phyloP scores from a whole-genome alignment of 2,113 vertebrate genomes.

The Axis porcinus region DNA sequence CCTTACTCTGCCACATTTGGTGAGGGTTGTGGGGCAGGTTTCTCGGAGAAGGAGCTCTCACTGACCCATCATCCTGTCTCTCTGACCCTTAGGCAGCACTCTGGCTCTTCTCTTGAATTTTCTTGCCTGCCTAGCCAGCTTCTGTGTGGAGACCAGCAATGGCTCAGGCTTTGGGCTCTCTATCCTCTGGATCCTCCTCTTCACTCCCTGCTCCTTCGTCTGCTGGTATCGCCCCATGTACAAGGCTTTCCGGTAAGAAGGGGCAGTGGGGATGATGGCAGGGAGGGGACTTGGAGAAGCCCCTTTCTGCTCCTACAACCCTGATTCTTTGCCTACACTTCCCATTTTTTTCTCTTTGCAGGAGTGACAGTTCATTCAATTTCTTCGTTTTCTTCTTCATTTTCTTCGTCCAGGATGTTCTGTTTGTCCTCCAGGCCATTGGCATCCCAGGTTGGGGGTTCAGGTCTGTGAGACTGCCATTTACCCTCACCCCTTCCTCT shows the following conservation, averaged over 20 bases:
- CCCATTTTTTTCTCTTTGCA: conserved; percentile 63
- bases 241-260: conserved; percentile 93
- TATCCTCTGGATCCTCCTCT: conserved; percentile 94
- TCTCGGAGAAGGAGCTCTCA: rapidly evolving
- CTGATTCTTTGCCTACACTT: not conserved
- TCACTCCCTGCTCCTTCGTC: conserved; percentile 94
- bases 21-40: not conserved
- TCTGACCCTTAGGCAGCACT: conserved; percentile 81
- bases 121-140: conserved; percentile 88
- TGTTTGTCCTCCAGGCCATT: conserved; percentile 92
- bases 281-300: not conserved
- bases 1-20: not conserved
- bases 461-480: conserved; percentile 81
- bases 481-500: not conserved
- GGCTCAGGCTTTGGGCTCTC: conserved; percentile 92
- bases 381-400: conserved; percentile 98
- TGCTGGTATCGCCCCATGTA: conserved; percentile 98
- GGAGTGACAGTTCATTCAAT: conserved; percentile 99
- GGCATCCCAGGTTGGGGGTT: conserved; percentile 96
- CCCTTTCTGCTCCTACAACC: not conserved
- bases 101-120: conserved; percentile 89
- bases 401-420: conserved; percentile 92
- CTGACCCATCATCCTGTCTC: not conserved
- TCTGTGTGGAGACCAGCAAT: conserved; percentile 80
- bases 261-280: too few species aligned